Conservation (phyloP, 2,888 invertebrate species). For the Meandrusa payeni region DNA sequence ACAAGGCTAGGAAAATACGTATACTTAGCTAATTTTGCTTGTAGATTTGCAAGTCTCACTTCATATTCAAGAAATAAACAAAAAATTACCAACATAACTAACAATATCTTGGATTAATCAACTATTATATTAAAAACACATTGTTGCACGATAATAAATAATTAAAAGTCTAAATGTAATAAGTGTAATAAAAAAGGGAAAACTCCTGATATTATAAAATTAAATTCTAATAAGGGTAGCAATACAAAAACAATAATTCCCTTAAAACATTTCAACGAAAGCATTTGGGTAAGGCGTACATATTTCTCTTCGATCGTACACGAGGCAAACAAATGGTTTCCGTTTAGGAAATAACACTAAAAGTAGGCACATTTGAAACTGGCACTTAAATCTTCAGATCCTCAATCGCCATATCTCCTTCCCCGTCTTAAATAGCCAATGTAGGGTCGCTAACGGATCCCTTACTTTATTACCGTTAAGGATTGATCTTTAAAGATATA, state of each 20-base stretch:
- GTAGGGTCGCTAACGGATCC: conserved; percentile 45
- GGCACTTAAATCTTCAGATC: conserved; percentile 78
- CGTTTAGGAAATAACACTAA: conserved; percentile 79
- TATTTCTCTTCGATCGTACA: conserved; percentile 65
- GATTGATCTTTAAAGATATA: conserved; percentile 46
- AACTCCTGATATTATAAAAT: too few relatives aligned
- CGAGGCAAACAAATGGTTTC: conserved; percentile 75
- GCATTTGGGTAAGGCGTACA: conserved; percentile 52
- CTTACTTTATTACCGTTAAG: conserved; percentile 58
- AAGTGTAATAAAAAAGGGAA: too few relatives aligned
- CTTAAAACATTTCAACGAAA: conserved; percentile 53
- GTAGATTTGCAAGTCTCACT: too few relatives aligned
- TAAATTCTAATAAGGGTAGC: too few relatives aligned
- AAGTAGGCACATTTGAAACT: conserved; percentile 78
- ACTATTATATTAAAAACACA: too few relatives aligned
- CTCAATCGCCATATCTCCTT: conserved; percentile 75
- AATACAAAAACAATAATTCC: conserved; percentile 36
- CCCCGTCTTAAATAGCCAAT: conserved; percentile 58
- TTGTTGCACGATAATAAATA: too few relatives aligned
- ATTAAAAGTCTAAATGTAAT: too few relatives aligned
- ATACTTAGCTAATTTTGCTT: too few relatives aligned
- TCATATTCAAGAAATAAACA: too few relatives aligned
- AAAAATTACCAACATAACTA: too few relatives aligned
- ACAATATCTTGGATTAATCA: too few relatives aligned
- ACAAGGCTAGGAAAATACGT: too few relatives aligned